Percentiles rank a stretch among this genome's conserved stretches.
These are phyloP conservation scores for Hypotaenidia okinawae DNA, from an alignment of 2,797 vertebrate genomes.

Conservation along the genomic window DNA sequence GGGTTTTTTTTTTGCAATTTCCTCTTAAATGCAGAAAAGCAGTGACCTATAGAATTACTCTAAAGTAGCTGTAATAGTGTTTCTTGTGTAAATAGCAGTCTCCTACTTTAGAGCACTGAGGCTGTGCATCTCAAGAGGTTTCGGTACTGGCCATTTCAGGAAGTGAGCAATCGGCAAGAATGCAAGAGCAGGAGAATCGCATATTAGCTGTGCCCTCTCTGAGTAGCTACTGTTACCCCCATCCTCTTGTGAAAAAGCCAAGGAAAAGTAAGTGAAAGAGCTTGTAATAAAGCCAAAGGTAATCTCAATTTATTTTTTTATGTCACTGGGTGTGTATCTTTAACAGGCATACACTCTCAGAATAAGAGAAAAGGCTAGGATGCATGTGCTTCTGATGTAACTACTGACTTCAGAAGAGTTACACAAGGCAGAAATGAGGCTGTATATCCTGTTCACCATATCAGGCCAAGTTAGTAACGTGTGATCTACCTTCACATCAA, in stretches of 20 bases:
- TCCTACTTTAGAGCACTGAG: neutral
- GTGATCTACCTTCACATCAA: neutral
- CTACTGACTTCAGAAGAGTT: constrained; percentile 12
- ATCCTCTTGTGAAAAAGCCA: neutral
- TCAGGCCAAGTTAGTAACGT: constrained; percentile 22
- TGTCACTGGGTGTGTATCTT: neutral
- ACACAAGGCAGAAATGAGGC: constrained; percentile 35
- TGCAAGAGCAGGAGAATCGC: neutral
- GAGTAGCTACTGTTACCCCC: neutral
- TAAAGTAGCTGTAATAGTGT: neutral
- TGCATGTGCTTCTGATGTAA: neutral
- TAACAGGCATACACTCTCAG: neutral
- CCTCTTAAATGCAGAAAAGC: neutral
- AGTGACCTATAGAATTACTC: neutral
- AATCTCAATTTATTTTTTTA: neutral
- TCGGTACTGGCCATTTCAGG: neutral
- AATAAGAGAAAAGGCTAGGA: neutral
- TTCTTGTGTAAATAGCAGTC: neutral
- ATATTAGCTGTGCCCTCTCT: neutral
- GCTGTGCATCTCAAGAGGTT: neutral
- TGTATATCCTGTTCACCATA: constrained; percentile 47
- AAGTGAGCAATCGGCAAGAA: neutral
- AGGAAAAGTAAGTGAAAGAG: neutral
- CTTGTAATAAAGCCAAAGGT: neutral
- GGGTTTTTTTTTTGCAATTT: neutral